Conservation (phyloP, 37 sponge, comb jelly and placozoan genomes). For the Haliclona indistincta region DNA sequence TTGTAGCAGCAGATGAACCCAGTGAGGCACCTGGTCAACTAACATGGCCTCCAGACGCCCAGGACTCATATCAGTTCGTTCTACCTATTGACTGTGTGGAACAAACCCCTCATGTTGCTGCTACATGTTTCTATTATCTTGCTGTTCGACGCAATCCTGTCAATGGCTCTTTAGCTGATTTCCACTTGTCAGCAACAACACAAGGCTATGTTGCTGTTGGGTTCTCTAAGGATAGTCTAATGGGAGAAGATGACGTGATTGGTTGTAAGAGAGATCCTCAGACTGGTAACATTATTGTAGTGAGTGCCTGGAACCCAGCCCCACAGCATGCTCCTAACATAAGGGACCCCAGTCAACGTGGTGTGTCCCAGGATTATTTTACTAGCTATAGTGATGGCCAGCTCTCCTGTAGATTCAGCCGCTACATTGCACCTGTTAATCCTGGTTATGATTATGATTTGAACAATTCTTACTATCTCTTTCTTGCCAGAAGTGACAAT, state of each 20-base stretch:
- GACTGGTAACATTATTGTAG: background rate
- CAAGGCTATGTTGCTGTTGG: no score
- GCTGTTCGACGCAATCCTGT: no score
- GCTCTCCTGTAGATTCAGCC: slow-evolving; percentile 31
- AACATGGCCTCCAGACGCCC: no score
- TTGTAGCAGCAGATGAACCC: no score
- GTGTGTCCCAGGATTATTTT: background rate
- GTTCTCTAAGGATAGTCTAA: no score
- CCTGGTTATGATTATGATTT: slow-evolving; percentile 16
- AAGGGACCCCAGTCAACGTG: background rate
- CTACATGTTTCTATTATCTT: no score
- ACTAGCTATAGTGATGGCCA: background rate
- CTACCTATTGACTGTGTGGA: no score
- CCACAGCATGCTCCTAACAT: background rate
- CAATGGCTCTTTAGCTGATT: no score
- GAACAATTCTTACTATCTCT: background rate
- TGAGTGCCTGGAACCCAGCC: background rate
- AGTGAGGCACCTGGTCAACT: no score
- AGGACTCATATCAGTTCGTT: no score
- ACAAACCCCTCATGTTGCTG: no score
- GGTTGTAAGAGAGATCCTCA: slow-evolving; percentile 2
- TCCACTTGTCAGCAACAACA: no score
- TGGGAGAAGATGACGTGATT: slow-evolving; percentile 28
- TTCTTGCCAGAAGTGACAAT: slow-evolving; percentile 13
- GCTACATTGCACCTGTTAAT: background rate